Evolutionary conservation across 1,140 invertebrate species (phyloP), one percentile per base, ranked within the genome.

Genomic region (Drosophila guanche): DNA sequence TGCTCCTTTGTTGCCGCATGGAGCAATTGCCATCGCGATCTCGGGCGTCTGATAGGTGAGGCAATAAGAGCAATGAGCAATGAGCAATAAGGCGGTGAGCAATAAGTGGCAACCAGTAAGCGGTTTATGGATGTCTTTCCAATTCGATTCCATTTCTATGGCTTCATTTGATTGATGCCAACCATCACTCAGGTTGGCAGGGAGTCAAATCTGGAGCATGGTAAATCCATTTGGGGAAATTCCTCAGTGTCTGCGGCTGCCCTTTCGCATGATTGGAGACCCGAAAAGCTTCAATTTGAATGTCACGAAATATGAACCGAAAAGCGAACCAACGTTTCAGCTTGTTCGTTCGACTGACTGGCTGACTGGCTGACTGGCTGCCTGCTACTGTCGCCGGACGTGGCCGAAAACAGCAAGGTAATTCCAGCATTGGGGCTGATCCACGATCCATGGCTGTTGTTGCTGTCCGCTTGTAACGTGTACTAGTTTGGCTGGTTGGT

Each of bases 301-400:
- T 85, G 81, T 85, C 81, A 85, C 81, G 80, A 69, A 61, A 75
- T 75, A 50, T 37, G 22, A 33, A 52, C 51, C 69, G 70, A 85
- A 79, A 72, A 79, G 51, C 67, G 54, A 62, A 37, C 1, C 33
- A 37, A 37, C 25, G 5, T 37, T 37, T 37, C 33, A 37, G 33
- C 33, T 20, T 20, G 10, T 27, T 27, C 25, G 25, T 37, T 60
- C 61, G 48, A 55, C 61, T 62, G 68, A 79, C 67, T 85, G 61
- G 45, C 37, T 20, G 16, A 71, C 60, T 77, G 74, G 55, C 74
- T 66, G 51, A 48, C 61, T 42, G 47, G 72, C 81, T 79, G 80
- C 76, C 50, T 76, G 71, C 55, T 48, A 53, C 62, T 75, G 71
- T 61, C 60, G 69, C 62, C 67, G 33, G 33, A 37, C 33, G 33